Base-by-base conservation (phyloP, 2,888 invertebrate genomes). In the Rotaria sp. region DNA sequence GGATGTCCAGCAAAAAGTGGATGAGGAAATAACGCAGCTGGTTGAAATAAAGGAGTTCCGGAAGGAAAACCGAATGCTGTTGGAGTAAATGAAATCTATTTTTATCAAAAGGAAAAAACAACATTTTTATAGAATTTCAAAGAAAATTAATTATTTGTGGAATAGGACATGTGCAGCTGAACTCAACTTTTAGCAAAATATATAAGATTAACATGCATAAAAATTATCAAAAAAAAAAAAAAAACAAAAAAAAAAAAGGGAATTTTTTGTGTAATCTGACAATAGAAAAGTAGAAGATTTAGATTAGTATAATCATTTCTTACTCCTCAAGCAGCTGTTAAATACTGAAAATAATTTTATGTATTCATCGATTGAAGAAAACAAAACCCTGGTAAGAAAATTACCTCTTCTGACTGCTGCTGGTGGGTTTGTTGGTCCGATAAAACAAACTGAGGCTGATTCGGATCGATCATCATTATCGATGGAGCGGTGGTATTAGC, bases 401-500 rank as follows among this genome's bases (percentile, higher is more conserved):
- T 67, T 67, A 67, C 67, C 67, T 67, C 67, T 35, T 67, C 67
- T 15, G 67, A 30, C 67, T 67, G 67, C 67, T 41, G 80, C 45
- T 45, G 41, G 10, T 41, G 80, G 24, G 80, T 45, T 45, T 80
- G 80, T 45, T 80, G 80, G 26, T 80, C 45, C n/a, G 80, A 45
- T 80, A 80, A 80, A 80, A 80, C 11, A 45, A 45, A 45, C 45
- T 80, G 80, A 80, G 80, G 41, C 45, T 41, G 41, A 80, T 80
- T 67, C 35, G 67, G 67, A 67, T 67, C 67, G 67, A 67, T 67
- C 67, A 67, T 67, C 67, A 67, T 67, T 67, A 67, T 67, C 35
- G 67, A 38, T 67, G 67, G 67, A 67, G 67, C 67, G 67, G 35
- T 35, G 35, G 80, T 80, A 80, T 45, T 80, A 80, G 80, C 80